Evolutionary conservation across 2,113 vertebrate species (phyloP), one percentile per base, ranked within the genome.

Genomic region (Misgurnus mizolepis): DNA sequence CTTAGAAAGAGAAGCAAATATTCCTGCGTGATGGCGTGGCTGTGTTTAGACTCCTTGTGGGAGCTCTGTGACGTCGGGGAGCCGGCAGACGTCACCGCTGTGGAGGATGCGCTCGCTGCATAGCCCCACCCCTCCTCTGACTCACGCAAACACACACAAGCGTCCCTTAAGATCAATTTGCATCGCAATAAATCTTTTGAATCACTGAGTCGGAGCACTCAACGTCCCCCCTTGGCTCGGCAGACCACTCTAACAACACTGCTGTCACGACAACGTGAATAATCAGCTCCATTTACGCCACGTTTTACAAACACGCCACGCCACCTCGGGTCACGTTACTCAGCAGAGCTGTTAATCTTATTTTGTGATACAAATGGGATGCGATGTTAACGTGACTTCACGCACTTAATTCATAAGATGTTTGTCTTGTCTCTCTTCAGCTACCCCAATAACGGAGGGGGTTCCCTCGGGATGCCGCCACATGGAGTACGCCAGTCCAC

Each of bases 401-500:
- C 41, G 39, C 11, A 9, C 10, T 0, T 1, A 18, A 9, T 17
- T 47, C 15, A n/a, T 17, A 14, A 67, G 11, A 50, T 73, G 65
- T 60, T 12, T 76, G 43, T 73, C 27, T 84, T 79, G 65, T 45
- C 2, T 3, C 67, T 60, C 55, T 80, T 27, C 85, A 98, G 96
- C 91, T 98, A 96, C 49, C 84, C 94, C 0, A 93, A 93, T 0
- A 93, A 90, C 0, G 89, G 92, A 0, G 93, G 93, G 0, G 93
- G 91, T 0, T 93, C 93, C 3, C 91, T 95, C 77, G 94, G 95
- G 50, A 92, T 97, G 82, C 90, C 93, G 0, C 91, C 94, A 0
- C 95, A 95, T 0, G 88, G 95, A 0, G 68, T 91, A 0, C 94
- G 96, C 0, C 93, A 95, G n/a, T 91, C 96, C 0, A 85, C 95